Conservation (phyloP, 2,888 invertebrate species). For the Stratiomys singularior region DNA sequence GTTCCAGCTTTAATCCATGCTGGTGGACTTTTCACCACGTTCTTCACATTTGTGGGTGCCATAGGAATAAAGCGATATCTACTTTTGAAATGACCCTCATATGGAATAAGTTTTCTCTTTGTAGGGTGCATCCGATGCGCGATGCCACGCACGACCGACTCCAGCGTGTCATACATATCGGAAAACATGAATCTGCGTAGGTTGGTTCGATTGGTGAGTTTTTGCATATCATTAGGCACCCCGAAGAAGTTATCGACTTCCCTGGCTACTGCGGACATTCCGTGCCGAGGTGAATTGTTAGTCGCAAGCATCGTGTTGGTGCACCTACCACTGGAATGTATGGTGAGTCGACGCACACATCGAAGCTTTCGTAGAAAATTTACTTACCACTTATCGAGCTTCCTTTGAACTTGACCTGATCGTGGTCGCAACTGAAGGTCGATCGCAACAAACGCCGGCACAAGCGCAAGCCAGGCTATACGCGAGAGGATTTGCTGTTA, state of each 20-base stretch:
- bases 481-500: neutral
- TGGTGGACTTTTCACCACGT: slow-evolving; percentile 59
- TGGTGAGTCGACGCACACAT: neutral
- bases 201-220: neutral
- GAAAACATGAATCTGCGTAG: slow-evolving; percentile 65
- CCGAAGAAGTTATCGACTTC: neutral
- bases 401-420: slow-evolving; percentile 28
- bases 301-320: slow-evolving; percentile 32
- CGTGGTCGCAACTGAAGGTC: neutral
- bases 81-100: neutral
- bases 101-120: neutral
- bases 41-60: slow-evolving; percentile 60
- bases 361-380: neutral
- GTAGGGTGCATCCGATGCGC: slow-evolving; percentile 55
- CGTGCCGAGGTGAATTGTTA: neutral
- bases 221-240: slow-evolving; percentile 21
- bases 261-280: slow-evolving; percentile 11
- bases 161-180: slow-evolving; percentile 61
- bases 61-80: slow-evolving; percentile 50
- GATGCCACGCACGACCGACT: slow-evolving; percentile 56
- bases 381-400: slow-evolving; percentile 17
- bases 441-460: neutral
- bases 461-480: neutral
- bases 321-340: neutral
- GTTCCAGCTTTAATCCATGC: too few species aligned